A percentile compares a stretch with the other conserved stretches of the same genome.
Conservation (phyloP, 1,140 invertebrate genomes). For the Brachionus asplanchnoidis region DNA sequence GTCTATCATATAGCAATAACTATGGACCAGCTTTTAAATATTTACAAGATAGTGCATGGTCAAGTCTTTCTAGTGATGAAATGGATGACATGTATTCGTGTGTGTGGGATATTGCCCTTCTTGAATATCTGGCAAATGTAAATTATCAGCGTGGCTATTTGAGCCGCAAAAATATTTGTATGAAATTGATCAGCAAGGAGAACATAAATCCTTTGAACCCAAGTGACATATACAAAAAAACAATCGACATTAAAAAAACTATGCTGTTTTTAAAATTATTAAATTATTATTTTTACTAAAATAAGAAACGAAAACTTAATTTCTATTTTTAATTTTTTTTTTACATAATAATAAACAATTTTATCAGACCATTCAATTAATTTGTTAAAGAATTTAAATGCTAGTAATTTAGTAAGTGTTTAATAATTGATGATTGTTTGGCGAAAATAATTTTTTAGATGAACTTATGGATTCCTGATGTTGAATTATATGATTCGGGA, state of each 20-base stretch:
- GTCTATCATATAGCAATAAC: neutral
- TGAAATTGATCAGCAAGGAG: constrained; percentile 4
- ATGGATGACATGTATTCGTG: constrained; percentile 16
- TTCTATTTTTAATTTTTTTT: neutral
- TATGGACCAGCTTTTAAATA: constrained; percentile 33
- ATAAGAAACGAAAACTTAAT: neutral
- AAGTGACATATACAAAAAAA: neutral
- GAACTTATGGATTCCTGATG: neutral
- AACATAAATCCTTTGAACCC: constrained; percentile 11
- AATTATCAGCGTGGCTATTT: constrained; percentile 32
- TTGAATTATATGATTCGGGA: neutral
- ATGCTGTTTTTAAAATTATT: constrained; percentile 10
- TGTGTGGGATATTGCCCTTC: constrained; percentile 16
- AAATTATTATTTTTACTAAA: constrained; percentile 34
- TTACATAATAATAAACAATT: neutral
- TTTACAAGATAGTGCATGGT: constrained; percentile 1
- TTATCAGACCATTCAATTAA: neutral
- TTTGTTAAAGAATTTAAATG: neutral
- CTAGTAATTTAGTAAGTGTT: neutral
- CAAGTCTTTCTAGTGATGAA: neutral
- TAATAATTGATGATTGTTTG: neutral
- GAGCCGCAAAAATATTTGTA: neutral
- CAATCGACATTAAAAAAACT: constrained; percentile 9
- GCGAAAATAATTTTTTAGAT: neutral
- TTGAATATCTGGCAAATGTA: constrained; percentile 21